Conservation (phyloP, 2,888 invertebrate species). For the Horisme vitalbata region DNA sequence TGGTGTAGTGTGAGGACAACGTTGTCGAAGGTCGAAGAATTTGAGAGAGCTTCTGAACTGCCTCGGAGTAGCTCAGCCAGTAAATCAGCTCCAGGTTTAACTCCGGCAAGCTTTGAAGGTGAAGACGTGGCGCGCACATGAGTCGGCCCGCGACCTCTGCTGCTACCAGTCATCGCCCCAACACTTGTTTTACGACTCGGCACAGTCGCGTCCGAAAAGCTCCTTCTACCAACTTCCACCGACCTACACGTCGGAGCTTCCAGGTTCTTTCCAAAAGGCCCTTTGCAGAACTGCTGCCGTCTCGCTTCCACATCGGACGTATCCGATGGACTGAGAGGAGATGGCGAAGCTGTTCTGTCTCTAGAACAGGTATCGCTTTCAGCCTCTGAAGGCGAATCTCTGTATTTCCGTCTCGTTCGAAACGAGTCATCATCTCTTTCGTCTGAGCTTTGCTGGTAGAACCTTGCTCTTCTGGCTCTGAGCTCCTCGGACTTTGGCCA, state of each 20-base stretch:
- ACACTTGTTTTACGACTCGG: constrained; percentile 85
- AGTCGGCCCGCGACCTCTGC: constrained; percentile 76
- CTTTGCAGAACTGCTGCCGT: constrained; percentile 84
- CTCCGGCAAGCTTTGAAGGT: constrained; percentile 89
- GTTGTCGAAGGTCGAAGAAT: constrained; percentile 80
- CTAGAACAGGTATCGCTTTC: constrained; percentile 84
- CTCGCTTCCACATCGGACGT: constrained; percentile 72
- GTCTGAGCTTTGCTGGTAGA: constrained; percentile 88
- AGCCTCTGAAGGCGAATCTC: constrained; percentile 88
- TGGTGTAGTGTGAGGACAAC: constrained; percentile 77
- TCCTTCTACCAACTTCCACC: constrained; percentile 79
- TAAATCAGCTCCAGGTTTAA: constrained; percentile 82
- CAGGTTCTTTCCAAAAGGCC: constrained; percentile 82
- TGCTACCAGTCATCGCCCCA: constrained; percentile 68
- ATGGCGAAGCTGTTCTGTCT: constrained; percentile 84
- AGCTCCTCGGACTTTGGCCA: constrained; percentile 78
- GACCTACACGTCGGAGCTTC: constrained; percentile 79
- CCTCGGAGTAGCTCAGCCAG: constrained; percentile 90
- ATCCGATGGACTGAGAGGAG: constrained; percentile 86
- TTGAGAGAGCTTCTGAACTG: constrained; percentile 89
- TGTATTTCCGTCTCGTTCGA: constrained; percentile 65
- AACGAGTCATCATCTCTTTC: constrained; percentile 85
- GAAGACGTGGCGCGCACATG: constrained; percentile 91
- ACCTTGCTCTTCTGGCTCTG: constrained; percentile 73
- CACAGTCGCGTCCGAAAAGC: constrained; percentile 73